A percentile compares a stretch with the other conserved stretches of the same genome.
Evolutionary conservation across 2,113 vertebrate species (phyloP).

Genomic region (Brachionichthys hirsutus): DNA sequence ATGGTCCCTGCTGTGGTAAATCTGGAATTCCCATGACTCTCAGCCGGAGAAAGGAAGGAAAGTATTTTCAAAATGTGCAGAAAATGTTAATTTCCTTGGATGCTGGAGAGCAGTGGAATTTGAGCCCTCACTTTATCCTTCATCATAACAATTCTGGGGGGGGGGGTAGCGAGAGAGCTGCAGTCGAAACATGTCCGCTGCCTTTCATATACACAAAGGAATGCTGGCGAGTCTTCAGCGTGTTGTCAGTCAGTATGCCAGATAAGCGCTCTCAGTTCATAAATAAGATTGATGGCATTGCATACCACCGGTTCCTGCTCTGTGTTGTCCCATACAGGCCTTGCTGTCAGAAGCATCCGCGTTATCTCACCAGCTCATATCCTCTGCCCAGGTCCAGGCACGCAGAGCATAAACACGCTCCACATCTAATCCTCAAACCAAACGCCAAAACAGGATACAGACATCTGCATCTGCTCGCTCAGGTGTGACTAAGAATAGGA

Average conservation of each 20-base stretch:
- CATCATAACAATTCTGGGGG: slow-evolving; percentile 58
- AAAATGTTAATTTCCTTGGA: slow-evolving; percentile 36
- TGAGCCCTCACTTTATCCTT: slow-evolving; percentile 54
- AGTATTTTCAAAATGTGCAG: slow-evolving; percentile 18
- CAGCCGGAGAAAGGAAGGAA: slow-evolving; percentile 5
- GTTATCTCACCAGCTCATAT: slow-evolving; percentile 58
- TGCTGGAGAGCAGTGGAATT: slow-evolving; percentile 53
- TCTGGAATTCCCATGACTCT: slow-evolving; percentile 33
- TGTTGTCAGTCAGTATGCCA: slow-evolving; percentile 60
- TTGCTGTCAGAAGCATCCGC: slow-evolving; percentile 48
- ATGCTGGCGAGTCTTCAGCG: slow-evolving; percentile 69
- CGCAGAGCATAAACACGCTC: slow-evolving; percentile 40
- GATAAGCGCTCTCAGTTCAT: slow-evolving; percentile 68
- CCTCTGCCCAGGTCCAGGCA: slow-evolving; percentile 55
- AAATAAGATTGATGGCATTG: slow-evolving; percentile 71
- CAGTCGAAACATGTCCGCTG: slow-evolving; percentile 69
- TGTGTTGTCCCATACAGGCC: slow-evolving; percentile 64
- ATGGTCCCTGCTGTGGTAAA: slow-evolving; percentile 6
- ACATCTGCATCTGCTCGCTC: slow-evolving; percentile 3
- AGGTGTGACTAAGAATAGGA: not conserved
- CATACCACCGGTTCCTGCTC: slow-evolving; percentile 65
- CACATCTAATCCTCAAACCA: slow-evolving; percentile 29
- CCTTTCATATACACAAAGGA: slow-evolving; percentile 68
- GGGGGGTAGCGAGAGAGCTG: slow-evolving; percentile 11
- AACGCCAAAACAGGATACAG: slow-evolving; percentile 1